Conservation (phyloP, 2,888 invertebrate species). For the Ceriagrion tenellum region DNA sequence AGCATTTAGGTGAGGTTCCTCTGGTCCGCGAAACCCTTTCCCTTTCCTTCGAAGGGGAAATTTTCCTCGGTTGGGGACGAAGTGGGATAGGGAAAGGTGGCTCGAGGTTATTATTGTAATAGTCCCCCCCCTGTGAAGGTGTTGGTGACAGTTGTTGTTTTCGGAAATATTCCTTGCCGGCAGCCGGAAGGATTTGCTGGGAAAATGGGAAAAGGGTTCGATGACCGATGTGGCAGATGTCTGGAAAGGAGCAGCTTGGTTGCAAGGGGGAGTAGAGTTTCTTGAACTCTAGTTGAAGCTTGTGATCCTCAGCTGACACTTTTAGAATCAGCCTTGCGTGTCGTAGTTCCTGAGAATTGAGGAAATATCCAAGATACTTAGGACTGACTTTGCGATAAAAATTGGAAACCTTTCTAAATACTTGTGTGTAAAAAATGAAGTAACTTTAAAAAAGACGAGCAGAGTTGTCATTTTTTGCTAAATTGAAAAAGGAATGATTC, state of each 20-base stretch:
- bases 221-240: slow-evolving; percentile 4
- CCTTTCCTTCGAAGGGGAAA: not conserved
- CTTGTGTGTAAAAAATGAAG: too few species aligned
- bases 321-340: not conserved
- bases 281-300: not conserved
- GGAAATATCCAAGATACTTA: too few species aligned
- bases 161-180: not conserved
- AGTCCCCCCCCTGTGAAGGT: not conserved
- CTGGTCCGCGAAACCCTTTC: slow-evolving; percentile 25
- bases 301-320: not conserved
- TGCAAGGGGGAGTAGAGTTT: not conserved
- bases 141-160: slow-evolving; percentile 26
- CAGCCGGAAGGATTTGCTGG: not conserved
- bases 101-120: slow-evolving; percentile 27
- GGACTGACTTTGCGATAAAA: too few species aligned
- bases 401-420: too few species aligned
- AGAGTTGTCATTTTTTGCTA: too few species aligned
- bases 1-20: not conserved
- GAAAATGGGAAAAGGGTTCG: slow-evolving; percentile 1
- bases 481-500: too few species aligned
- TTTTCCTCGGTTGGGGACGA: slow-evolving; percentile 27
- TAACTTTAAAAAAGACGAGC: too few species aligned
- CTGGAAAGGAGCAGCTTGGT: not conserved
- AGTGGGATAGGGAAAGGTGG: not conserved
- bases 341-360: too few species aligned